Base-by-base conservation (phyloP, 1,140 invertebrate genomes). In the Drosophila nannoptera region DNA sequence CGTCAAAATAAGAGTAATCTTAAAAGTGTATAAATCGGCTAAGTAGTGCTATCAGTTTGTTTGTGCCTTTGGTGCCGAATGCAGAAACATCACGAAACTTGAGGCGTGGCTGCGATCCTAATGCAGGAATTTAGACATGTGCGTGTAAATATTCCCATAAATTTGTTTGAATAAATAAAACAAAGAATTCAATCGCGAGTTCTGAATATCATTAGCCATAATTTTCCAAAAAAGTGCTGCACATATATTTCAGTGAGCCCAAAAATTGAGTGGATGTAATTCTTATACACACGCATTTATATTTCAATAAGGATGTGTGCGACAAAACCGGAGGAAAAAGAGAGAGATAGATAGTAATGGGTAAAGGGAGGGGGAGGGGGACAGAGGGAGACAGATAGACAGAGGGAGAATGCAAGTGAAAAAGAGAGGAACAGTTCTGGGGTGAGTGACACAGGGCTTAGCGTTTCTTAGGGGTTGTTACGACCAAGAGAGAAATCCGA, bases 41-140 rank as follows among this genome's bases (percentile, higher is more conserved):
- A 2, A 43, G 7, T 14, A 7, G 42, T 42, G 36, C 3, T 29
- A 11, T 29, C 42, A 12, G 31, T 29, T 32, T 35, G 11, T 12
- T 36, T 59, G 56, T 59, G 54, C 12, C 32, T 46, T 22, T 9
- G 5, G 35, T 45, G 12, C 48, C 42, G 33, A 6, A 35, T 55
- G 32, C 14, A 16, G 2, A 14, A 49, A 32, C 16, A 65, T 16
- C 2, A n/a, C 12, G 45, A 22, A 22, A 22, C 22, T 22, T 22
- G 22, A 59, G 63, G 63, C 45, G 54, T 50, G 54, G 54, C 35
- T 55, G 36, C 12, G 45, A 42, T 38, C 36, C 36, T 40, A 50
- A 6, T 50, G 31, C 43, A 31, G 43, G 62, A 48, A 65, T 56
- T 9, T 14, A 2, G 8, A 12, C 8, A 45, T 52, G 12, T 35